Conservation (phyloP, 2,797 vertebrate species). For the Margarornis squamiger region DNA sequence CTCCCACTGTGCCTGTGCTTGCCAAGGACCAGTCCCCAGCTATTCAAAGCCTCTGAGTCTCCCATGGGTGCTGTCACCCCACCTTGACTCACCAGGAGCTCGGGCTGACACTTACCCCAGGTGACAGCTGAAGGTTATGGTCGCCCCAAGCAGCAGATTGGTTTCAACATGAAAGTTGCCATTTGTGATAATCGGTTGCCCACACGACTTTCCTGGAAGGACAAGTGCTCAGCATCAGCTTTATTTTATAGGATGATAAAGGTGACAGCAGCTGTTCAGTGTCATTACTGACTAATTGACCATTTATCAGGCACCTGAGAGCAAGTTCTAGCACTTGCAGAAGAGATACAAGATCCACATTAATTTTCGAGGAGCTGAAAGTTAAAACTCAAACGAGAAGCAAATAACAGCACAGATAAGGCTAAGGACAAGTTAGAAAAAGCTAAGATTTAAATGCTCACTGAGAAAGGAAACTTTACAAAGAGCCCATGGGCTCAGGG, state of each 20-base stretch:
- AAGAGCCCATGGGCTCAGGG: not conserved
- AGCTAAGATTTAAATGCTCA: fast-evolving
- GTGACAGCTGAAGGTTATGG: not conserved
- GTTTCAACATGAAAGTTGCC: fast-evolving
- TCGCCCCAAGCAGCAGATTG: not conserved
- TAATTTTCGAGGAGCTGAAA: not conserved
- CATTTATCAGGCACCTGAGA: not conserved
- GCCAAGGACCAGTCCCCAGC: not conserved
- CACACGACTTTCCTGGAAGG: not conserved
- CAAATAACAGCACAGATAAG: not conserved
- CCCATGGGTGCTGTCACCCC: not conserved
- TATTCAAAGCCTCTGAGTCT: fast-evolving
- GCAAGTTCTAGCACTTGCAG: not conserved
- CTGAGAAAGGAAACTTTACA: not conserved
- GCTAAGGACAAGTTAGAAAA: not conserved
- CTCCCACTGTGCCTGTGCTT: not conserved
- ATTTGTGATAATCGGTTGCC: fast-evolving
- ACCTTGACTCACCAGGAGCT: not conserved
- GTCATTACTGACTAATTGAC: fast-evolving
- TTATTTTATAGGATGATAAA: fast-evolving
- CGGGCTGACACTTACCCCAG: fast-evolving
- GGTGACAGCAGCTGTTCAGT: not conserved
- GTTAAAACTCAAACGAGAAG: not conserved
- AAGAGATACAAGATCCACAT: not conserved
- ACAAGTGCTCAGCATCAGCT: not conserved